Evolutionary conservation across 1,140 invertebrate species (phyloP).

Genomic region (Papilio glaucus): DNA sequence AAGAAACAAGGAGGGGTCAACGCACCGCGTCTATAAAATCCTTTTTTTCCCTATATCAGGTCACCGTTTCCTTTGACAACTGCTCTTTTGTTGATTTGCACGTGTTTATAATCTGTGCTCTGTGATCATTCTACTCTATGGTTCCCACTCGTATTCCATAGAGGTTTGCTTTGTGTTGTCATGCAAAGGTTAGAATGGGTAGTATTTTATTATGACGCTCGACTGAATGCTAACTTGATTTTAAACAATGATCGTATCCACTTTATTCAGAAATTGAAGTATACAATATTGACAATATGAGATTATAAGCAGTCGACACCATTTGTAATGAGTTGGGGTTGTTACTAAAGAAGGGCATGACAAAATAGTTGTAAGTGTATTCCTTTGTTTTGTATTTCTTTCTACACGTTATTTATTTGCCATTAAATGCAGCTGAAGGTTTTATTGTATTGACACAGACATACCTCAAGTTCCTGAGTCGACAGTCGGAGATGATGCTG

Average conservation of each 20-base stretch:
- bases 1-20: slow-evolving; percentile 44
- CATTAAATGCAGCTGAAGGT: too few species aligned
- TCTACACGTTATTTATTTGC: background rate
- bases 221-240: slow-evolving; percentile 24
- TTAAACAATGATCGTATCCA: background rate
- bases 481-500: slow-evolving; percentile 70
- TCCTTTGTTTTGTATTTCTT: background rate
- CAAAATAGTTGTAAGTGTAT: background rate
- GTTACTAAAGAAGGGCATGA: background rate
- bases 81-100: slow-evolving; percentile 30
- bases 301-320: background rate
- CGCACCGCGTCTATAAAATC: slow-evolving; percentile 38
- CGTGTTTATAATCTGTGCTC: slow-evolving; percentile 36
- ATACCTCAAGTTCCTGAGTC: slow-evolving; percentile 70
- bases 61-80: slow-evolving; percentile 34
- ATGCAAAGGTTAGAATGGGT: slow-evolving; percentile 15
- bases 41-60: slow-evolving; percentile 33
- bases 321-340: background rate
- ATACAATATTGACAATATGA: background rate
- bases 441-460: background rate
- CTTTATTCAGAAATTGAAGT: slow-evolving; percentile 7
- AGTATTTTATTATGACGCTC: slow-evolving; percentile 29
- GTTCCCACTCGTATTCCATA: slow-evolving; percentile 19
- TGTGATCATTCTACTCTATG: slow-evolving; percentile 25
- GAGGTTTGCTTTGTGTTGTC: slow-evolving; percentile 20